Base-by-base conservation (phyloP, 2,888 invertebrate species). In the Bugulina stolonifera region DNA sequence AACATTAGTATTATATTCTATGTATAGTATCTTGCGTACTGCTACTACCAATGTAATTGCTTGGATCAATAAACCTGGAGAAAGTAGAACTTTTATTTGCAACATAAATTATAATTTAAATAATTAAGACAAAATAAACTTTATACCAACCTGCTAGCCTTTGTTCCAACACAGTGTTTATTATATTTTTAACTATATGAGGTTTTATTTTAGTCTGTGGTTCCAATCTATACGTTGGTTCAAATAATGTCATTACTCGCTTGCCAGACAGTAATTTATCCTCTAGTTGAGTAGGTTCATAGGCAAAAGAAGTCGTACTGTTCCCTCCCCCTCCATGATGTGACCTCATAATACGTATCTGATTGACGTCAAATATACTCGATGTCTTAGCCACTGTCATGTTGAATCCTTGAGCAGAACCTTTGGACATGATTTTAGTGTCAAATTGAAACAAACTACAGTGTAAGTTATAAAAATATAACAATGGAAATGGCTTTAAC, bases 261-360 rank as follows among this genome's bases (percentile, higher is more conserved):
- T 22, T 14, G 14, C 10, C 35, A 5, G 32, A 10, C 52, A 70
- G 5, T 3, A 54, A 2, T 52, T 70, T 70, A 18, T 43, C 70
- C 10, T 70, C 70, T n/a, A n/a, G 34, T n/a, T 34, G 69, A 5
- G 70, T 10, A 23, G 70, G 70, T 23, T 70, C 70, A 70, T 70
- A 70, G 23, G 70, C 23, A 43, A 70, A 70, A 2, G 70, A 70
- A 10, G 70, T 70, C 2, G 70, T 35, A 25, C 70, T 70, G 70
- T 52, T 34, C 10, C 29, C 69, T n/a, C n/a, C n/a, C n/a, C 43
- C 43, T 64, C 32, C 64, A 14, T 64, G 64, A 10, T 34, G 29
- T 10, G 27, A 18, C 27, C 32, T 64, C 18, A 64, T 29, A 32
- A 10, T 32, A 10, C 27, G 22, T 5, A 64, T 32, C n/a, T 64